phyloP scores from a whole-genome alignment of 1,140 invertebrate genomes.

The Neoseiulus cucumeris region DNA sequence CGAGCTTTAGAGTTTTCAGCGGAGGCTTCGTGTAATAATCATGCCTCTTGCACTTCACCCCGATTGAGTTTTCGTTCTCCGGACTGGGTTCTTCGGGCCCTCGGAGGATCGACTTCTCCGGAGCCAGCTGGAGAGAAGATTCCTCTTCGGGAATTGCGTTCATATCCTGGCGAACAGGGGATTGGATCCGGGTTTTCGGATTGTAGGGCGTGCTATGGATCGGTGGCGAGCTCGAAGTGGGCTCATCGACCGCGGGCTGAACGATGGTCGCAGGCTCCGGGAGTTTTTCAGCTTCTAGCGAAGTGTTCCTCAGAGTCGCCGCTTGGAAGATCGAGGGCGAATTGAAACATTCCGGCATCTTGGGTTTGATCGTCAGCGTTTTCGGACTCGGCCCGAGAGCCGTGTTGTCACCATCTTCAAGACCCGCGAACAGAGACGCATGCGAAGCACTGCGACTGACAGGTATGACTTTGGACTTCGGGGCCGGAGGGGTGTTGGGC shows the following conservation, averaged over 20 bases:
- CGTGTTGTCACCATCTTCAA: conserved; percentile 31
- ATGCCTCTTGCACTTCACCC: conserved; percentile 29
- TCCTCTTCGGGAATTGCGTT: not conserved
- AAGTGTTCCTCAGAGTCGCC: too few relatives aligned
- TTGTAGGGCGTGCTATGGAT: not conserved
- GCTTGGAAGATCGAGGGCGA: not conserved
- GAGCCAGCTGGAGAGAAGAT: not conserved
- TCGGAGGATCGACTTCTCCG: not conserved
- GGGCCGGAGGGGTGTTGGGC: conserved; percentile 39
- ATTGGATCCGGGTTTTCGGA: not conserved
- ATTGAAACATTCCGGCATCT: conserved; percentile 13
- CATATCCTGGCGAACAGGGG: not conserved
- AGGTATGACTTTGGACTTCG: conserved; percentile 37
- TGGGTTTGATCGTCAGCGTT: conserved; percentile 31
- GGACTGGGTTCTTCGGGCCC: not conserved
- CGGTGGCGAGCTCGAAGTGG: not conserved
- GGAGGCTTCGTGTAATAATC: conserved; percentile 72
- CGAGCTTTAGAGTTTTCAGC: conserved; percentile 35
- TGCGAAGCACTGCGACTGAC: conserved; percentile 23
- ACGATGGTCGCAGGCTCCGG: too few relatives aligned
- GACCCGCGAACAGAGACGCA: conserved; percentile 34
- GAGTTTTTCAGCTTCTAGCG: too few relatives aligned
- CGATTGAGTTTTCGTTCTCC: conserved; percentile 4
- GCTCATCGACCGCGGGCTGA: not conserved
- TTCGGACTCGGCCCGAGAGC: conserved; percentile 32